Conservation (phyloP, 2,797 vertebrate genomes). For the Botia almorhae region DNA sequence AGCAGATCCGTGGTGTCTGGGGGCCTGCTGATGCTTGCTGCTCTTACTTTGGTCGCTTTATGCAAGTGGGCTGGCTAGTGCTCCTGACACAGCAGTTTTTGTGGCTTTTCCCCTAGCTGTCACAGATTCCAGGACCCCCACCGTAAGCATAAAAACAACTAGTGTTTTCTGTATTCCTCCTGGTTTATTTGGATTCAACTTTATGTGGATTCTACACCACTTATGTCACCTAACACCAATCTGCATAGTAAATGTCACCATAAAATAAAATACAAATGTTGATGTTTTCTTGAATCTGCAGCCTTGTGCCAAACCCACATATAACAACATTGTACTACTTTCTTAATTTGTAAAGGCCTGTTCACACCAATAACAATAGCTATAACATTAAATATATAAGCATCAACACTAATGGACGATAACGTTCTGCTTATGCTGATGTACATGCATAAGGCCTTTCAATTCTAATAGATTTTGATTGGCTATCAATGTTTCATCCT, state of each 20-base stretch:
- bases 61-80: slow-evolving; percentile 72
- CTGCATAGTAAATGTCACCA: not conserved
- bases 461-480: too few relatives aligned
- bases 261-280: not conserved
- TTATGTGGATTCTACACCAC: not conserved
- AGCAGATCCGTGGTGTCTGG: slow-evolving; percentile 70
- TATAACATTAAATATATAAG: too few relatives aligned
- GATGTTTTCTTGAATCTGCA: not conserved
- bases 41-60: slow-evolving; percentile 59
- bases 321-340: too few relatives aligned
- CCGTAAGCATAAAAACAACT: slow-evolving; percentile 40
- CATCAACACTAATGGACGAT: too few relatives aligned
- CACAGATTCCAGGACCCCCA: slow-evolving; percentile 26
- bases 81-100: slow-evolving; percentile 79
- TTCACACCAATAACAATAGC: too few relatives aligned
- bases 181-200: slow-evolving; percentile 7
- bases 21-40: slow-evolving; percentile 46
- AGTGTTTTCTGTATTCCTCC: slow-evolving; percentile 1
- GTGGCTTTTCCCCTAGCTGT: slow-evolving; percentile 32
- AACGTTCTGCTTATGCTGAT: too few relatives aligned
- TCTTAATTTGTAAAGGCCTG: too few relatives aligned
- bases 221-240: not conserved
- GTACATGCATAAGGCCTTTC: too few relatives aligned
- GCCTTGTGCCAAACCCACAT: not conserved
- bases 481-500: too few relatives aligned